phyloP scores from a whole-genome alignment of 2,888 invertebrate genomes.

The Allolobophora icterica region DNA sequence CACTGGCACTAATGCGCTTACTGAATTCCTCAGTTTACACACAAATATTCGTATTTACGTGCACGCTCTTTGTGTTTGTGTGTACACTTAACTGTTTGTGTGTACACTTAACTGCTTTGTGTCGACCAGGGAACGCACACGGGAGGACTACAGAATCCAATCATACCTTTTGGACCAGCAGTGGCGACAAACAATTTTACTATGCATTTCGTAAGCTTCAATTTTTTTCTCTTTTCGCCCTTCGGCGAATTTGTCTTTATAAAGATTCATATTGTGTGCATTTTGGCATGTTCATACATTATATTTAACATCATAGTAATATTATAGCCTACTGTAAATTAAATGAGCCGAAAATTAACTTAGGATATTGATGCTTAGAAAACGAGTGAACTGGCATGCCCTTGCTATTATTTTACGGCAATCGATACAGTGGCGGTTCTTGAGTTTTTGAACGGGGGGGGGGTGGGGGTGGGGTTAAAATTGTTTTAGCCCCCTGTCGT shows the following conservation, averaged over 20 bases:
- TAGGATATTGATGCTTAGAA: no score
- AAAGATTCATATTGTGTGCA: neutral
- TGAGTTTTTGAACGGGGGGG: no score
- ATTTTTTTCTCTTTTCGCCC: neutral
- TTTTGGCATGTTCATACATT: neutral
- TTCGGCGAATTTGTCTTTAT: neutral
- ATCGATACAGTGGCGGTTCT: no score
- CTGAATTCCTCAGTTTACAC: neutral
- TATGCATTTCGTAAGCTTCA: neutral
- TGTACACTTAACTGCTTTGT: no score
- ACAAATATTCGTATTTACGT: no score
- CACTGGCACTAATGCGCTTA: neutral
- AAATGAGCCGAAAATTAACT: neutral
- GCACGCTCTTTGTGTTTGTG: no score
- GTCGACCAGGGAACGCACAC: conserved; percentile 25
- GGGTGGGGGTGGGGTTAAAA: no score
- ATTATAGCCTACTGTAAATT: neutral
- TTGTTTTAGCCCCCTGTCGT: no score
- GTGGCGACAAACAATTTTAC: neutral
- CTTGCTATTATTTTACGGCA: no score
- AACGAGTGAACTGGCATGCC: no score
- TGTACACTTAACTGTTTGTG: no score
- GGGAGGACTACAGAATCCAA: conserved; percentile 29
- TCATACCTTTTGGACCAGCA: neutral
- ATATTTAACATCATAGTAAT: neutral